Evolutionary conservation across 2,888 invertebrate species (phyloP).

Genomic region (Netelia virgata): DNA sequence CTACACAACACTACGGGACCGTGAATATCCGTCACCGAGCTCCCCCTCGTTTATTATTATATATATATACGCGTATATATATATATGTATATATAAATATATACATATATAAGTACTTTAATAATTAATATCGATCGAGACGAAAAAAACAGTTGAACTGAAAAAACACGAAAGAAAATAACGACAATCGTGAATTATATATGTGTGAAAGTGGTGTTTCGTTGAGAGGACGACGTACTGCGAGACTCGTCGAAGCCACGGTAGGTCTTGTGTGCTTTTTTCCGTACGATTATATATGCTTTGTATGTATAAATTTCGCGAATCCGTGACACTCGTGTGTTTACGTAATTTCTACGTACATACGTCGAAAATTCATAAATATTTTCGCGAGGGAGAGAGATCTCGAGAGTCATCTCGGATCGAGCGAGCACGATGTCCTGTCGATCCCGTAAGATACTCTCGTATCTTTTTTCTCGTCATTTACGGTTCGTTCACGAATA

Average conservation of each 20-base stretch:
- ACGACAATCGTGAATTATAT: conserved; percentile 76
- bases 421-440: conserved; percentile 55
- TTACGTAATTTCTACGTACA: conserved; percentile 14
- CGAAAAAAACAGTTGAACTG: neutral
- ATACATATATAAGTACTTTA: conserved; percentile 2
- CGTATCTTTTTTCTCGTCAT: neutral
- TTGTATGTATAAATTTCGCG: neutral
- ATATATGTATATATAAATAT: neutral
- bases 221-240: conserved; percentile 77
- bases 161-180: conserved; percentile 65
- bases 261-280: conserved; percentile 74
- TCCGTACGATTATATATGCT: neutral
- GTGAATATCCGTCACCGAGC: conserved; percentile 51
- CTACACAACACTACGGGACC: conserved; percentile 51
- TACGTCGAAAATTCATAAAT: neutral
- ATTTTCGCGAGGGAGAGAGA: neutral
- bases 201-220: conserved; percentile 80
- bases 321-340: neutral
- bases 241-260: conserved; percentile 77
- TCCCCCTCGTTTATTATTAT: conserved; percentile 38
- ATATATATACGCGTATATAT: conserved; percentile 29
- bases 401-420: conserved; percentile 17
- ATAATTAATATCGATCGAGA: neutral
- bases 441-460: conserved; percentile 67
- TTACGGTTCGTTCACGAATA: neutral